Conservation (phyloP, 2,888 invertebrate genomes). For the Lucinisca nassula region DNA sequence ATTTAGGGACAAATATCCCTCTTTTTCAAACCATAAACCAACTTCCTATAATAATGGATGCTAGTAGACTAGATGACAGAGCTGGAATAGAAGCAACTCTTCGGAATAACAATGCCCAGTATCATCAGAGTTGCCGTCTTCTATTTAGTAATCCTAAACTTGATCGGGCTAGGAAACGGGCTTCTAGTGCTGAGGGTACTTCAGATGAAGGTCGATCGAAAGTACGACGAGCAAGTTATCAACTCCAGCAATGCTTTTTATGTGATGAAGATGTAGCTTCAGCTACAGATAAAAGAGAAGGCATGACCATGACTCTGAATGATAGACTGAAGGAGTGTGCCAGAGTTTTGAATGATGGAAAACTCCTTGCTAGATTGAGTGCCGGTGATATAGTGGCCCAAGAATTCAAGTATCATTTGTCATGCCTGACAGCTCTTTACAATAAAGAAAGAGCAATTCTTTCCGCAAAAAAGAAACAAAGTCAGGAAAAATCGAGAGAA, state of each 20-base stretch:
- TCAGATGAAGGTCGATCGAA: neutral
- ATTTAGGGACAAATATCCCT: conserved; percentile 44
- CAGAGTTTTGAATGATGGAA: conserved; percentile 59
- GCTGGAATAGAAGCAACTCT: conserved; percentile 64
- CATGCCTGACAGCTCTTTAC: conserved; percentile 59
- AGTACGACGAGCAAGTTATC: neutral
- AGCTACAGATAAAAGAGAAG: conserved; percentile 45
- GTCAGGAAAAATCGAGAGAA: too few species aligned
- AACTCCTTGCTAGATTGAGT: conserved; percentile 60
- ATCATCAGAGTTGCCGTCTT: conserved; percentile 57
- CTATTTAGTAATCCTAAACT: conserved; percentile 59
- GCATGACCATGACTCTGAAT: conserved; percentile 65
- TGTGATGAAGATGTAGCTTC: conserved; percentile 50
- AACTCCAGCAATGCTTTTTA: conserved; percentile 44
- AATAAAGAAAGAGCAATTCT: conserved; percentile 50
- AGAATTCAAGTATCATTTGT: conserved; percentile 66
- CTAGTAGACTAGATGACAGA: conserved; percentile 59
- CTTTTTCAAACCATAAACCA: conserved; percentile 36
- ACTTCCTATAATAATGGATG: conserved; percentile 56
- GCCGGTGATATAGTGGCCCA: conserved; percentile 70
- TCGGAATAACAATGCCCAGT: conserved; percentile 58
- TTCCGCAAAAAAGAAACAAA: too few species aligned
- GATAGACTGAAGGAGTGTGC: conserved; percentile 60
- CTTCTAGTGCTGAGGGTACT: neutral
- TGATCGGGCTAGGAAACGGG: conserved; percentile 37